Conservation (phyloP, 2,797 vertebrate species). For the Molothrus ater region DNA sequence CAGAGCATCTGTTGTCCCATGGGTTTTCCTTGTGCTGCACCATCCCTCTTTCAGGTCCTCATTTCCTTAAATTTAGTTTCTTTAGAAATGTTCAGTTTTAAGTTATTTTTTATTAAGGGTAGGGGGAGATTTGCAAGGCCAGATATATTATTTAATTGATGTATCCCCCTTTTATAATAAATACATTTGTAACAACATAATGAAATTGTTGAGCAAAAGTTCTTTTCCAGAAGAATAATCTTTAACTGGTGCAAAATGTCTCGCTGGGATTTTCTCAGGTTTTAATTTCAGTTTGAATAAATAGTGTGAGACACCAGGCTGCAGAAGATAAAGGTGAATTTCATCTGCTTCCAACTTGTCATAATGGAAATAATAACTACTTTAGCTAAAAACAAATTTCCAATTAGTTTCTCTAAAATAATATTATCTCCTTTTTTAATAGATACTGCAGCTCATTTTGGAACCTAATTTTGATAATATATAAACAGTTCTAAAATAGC, state of each 20-base stretch:
- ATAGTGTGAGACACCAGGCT: slow-evolving; percentile 75
- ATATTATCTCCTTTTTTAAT: slow-evolving; percentile 71
- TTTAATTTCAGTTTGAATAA: slow-evolving; percentile 85
- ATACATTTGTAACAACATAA: slow-evolving; percentile 68
- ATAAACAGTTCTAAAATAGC: slow-evolving; percentile 74
- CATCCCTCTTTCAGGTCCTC: neutral
- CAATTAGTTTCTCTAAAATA: slow-evolving; percentile 84
- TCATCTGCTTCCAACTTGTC: slow-evolving; percentile 74
- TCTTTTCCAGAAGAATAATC: slow-evolving; percentile 78
- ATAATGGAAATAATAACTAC: slow-evolving; percentile 84
- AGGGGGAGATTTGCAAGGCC: neutral
- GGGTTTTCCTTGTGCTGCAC: neutral
- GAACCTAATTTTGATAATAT: slow-evolving; percentile 78
- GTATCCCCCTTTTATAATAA: slow-evolving; percentile 70
- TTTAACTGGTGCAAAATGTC: slow-evolving; percentile 72
- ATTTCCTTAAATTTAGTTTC: neutral
- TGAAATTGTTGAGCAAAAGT: slow-evolving; percentile 76
- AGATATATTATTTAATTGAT: slow-evolving; percentile 58
- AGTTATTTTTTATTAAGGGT: neutral
- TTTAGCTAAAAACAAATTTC: slow-evolving; percentile 81
- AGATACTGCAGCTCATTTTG: slow-evolving; percentile 77
- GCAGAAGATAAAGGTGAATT: slow-evolving; percentile 82
- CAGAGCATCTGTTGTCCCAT: neutral
- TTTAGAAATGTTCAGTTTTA: neutral
- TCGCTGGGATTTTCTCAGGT: slow-evolving; percentile 76